Evolutionary conservation across 92 coral and sea anemone genomes (phyloP), one percentile per base, ranked within the genome.

Genomic region (Virgularia gustaviana): DNA sequence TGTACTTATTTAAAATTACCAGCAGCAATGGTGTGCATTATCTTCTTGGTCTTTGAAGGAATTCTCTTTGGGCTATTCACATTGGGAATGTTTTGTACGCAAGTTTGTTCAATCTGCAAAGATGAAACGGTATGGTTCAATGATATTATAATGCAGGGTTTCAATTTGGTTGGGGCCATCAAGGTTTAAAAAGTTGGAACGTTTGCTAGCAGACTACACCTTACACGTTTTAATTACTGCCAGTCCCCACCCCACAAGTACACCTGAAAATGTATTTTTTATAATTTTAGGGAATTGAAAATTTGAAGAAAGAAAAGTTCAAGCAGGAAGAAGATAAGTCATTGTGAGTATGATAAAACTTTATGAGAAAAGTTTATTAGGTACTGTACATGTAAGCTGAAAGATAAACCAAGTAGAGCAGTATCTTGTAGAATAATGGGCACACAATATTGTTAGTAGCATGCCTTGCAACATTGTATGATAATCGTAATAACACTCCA

Each of bases 51-150:
- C 44, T 92, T 92, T 80, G 98, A 92, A 70, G 96, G 96, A 39
- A 81, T 92, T 24, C 70, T 92, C 35, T 92, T 92, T 87, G 98
- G 98, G 28, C 87, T 92, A 57, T 92, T 92, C 70, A 89, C 98
- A 0, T 89, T 92, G 35, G 98, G 88, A 13, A 92, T 92, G 98
- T 84, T 87, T 63, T 92, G 98, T 59, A 81, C 96, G 9, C 98
- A 92, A 87, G 87, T 92, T 0, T 70, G 94, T 8, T 89, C 98
- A 18, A 81, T 92, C 49, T 86, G 87, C 15, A 89, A 79, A 49
- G 98, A 92, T 74, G 98, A 92, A 86, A 92, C 98, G 76, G 98
- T 92, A 86, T 3, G 65, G 7, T 9, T 52, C 22, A 31, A 1
- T 1, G 18, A 32, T 18, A 3, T 32, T 33, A 9, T 18, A 23